phyloP scores from a whole-genome alignment of 2,113 vertebrate genomes.

The Chauna torquata region DNA sequence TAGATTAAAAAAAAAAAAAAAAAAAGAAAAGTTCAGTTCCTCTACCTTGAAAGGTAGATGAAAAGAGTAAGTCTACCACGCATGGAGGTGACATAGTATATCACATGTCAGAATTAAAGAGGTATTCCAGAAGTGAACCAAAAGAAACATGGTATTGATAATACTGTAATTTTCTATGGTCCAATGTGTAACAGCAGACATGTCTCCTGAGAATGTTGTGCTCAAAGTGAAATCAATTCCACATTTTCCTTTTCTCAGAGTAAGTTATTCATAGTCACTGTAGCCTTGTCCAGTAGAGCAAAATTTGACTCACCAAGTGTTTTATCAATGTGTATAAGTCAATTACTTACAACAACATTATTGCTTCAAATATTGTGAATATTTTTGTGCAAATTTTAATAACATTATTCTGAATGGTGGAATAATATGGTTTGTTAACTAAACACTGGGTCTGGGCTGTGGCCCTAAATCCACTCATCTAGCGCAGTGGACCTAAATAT shows the following conservation, averaged over 20 bases:
- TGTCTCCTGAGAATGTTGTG: neutral
- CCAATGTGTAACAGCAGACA: neutral
- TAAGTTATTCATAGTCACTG: neutral
- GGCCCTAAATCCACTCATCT: neutral
- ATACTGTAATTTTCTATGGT: neutral
- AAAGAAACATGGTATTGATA: slow-evolving; percentile 47
- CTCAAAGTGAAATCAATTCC: slow-evolving; percentile 38
- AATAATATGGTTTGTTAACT: neutral
- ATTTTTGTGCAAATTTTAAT: neutral
- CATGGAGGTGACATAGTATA: neutral
- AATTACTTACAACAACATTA: neutral
- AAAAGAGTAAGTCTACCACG: neutral
- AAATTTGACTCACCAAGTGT: neutral
- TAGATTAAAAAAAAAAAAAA: neutral
- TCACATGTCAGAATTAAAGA: slow-evolving; percentile 11
- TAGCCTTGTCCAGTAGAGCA: neutral
- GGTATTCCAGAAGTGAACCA: neutral
- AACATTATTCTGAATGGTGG: neutral
- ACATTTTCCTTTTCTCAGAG: neutral
- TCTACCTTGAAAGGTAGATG: slow-evolving; percentile 14
- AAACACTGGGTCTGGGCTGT: neutral
- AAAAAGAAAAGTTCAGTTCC: neutral
- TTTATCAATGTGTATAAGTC: neutral
- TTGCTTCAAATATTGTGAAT: neutral
- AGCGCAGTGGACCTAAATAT: neutral